phyloP scores from a whole-genome alignment of 2,797 vertebrate species.

The Bovichtus diacanthus region DNA sequence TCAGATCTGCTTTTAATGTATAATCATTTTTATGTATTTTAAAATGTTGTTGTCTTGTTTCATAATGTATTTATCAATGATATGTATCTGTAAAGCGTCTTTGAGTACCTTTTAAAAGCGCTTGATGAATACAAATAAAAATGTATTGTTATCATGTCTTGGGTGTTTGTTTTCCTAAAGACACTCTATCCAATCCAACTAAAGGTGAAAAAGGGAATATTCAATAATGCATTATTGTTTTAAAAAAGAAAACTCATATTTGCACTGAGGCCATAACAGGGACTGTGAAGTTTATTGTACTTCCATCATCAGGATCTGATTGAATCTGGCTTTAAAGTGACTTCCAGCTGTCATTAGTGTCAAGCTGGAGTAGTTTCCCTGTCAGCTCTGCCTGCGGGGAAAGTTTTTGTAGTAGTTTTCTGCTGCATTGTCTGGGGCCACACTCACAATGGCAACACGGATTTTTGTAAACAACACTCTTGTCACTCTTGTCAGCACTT shows the following conservation, averaged over 20 bases:
- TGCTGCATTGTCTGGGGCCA: slow-evolving; percentile 32
- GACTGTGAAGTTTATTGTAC: background rate
- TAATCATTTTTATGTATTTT: too few species aligned
- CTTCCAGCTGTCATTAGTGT: slow-evolving; percentile 50
- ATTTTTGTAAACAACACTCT: slow-evolving; percentile 42
- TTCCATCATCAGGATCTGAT: slow-evolving; percentile 20
- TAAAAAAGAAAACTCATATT: background rate
- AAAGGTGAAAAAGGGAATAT: background rate
- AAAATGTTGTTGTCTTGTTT: too few species aligned
- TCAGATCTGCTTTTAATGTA: too few species aligned
- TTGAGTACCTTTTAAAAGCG: too few species aligned
- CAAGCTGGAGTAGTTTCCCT: slow-evolving; percentile 17
- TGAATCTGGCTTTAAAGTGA: slow-evolving; percentile 21
- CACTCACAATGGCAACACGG: slow-evolving; percentile 23
- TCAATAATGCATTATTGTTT: background rate
- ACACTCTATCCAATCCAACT: too few species aligned
- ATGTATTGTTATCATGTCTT: too few species aligned
- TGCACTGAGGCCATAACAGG: background rate
- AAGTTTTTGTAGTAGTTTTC: slow-evolving; percentile 40
- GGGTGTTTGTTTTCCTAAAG: too few species aligned
- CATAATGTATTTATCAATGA: too few species aligned
- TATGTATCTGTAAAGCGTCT: too few species aligned
- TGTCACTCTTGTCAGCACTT: slow-evolving; percentile 48
- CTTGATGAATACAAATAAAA: too few species aligned
- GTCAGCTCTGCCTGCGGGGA: slow-evolving; percentile 41